phyloP scores from a whole-genome alignment of 1,140 invertebrate species.

The Ganaspis sp. region DNA sequence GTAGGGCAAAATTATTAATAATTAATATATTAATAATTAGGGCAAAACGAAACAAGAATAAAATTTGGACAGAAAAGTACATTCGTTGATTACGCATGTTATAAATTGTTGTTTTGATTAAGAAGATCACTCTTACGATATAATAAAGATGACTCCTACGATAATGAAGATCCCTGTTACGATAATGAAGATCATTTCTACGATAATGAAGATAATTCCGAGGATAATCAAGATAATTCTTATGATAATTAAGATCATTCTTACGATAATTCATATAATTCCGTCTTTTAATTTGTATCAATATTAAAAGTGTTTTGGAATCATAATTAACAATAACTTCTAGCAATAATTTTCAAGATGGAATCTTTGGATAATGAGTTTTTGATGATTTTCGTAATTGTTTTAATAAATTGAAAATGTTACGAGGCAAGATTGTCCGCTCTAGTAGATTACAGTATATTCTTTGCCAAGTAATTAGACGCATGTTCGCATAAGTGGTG shows the following conservation, averaged over 20 bases:
- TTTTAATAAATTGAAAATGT: conserved; percentile 14
- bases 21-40: too few species aligned
- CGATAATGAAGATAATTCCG: too few species aligned
- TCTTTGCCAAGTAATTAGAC: conserved; percentile 47
- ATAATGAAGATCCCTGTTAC: not conserved
- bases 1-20: too few species aligned
- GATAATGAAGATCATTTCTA: too few species aligned
- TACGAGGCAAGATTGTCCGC: not conserved
- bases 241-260: too few species aligned
- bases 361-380: not conserved
- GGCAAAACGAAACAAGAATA: too few species aligned
- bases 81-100: too few species aligned
- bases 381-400: conserved; percentile 4
- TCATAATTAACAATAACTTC: not conserved
- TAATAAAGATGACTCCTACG: not conserved
- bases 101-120: too few species aligned
- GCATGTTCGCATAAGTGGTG: conserved; percentile 51
- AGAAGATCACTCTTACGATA: not conserved
- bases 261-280: not conserved
- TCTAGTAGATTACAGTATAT: conserved; percentile 22
- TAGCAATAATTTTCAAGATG: not conserved
- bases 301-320: not conserved
- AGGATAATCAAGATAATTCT: too few species aligned
- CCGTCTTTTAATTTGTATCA: not conserved
- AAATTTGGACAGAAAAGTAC: too few species aligned